These are phyloP conservation scores for Halichondria panicea DNA, from an alignment of 37 sponge, comb jelly and placozoan species.

Conservation along the genomic window DNA sequence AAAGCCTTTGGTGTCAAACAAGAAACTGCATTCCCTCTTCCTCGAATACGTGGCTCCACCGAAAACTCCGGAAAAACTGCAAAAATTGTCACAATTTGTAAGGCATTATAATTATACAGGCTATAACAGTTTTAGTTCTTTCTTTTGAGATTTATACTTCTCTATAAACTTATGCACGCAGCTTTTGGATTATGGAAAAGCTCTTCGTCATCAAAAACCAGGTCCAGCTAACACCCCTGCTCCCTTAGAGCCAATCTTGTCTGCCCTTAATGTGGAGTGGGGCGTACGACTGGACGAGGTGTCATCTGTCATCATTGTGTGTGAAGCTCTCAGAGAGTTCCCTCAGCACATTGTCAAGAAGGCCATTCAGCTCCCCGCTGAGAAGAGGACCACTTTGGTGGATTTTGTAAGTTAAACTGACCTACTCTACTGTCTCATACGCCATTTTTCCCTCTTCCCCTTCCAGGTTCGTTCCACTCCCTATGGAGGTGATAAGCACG, in stretches of 20 bases:
- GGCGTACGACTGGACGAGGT: slow-evolving; percentile 17
- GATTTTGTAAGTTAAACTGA: slow-evolving; percentile 19
- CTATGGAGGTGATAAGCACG: slow-evolving; percentile 25
- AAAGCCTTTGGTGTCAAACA: slow-evolving; percentile 15
- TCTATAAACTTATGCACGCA: neutral
- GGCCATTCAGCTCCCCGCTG: slow-evolving; percentile 4
- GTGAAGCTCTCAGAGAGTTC: slow-evolving; percentile 39
- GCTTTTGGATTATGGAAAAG: slow-evolving; percentile 30
- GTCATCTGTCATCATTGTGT: slow-evolving; percentile 20
- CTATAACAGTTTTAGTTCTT: neutral
- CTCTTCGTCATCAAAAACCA: slow-evolving; percentile 3
- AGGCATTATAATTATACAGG: too few species aligned
- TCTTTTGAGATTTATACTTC: neutral
- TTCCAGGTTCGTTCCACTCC: slow-evolving; percentile 32
- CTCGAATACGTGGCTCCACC: slow-evolving; percentile 20
- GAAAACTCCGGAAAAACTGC: slow-evolving; percentile 18
- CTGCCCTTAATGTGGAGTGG: slow-evolving; percentile 15
- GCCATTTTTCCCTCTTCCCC: neutral
- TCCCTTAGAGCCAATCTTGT: slow-evolving; percentile 23
- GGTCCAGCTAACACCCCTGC: neutral
- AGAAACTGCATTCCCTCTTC: slow-evolving; percentile 17
- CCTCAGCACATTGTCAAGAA: slow-evolving; percentile 37
- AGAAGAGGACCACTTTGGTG: slow-evolving; percentile 24
- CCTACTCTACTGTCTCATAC: neutral
- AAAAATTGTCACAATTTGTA: slow-evolving; percentile 22